phyloP scores from a whole-genome alignment of 2,888 invertebrate species.

The Phyllotreta cruciferae region DNA sequence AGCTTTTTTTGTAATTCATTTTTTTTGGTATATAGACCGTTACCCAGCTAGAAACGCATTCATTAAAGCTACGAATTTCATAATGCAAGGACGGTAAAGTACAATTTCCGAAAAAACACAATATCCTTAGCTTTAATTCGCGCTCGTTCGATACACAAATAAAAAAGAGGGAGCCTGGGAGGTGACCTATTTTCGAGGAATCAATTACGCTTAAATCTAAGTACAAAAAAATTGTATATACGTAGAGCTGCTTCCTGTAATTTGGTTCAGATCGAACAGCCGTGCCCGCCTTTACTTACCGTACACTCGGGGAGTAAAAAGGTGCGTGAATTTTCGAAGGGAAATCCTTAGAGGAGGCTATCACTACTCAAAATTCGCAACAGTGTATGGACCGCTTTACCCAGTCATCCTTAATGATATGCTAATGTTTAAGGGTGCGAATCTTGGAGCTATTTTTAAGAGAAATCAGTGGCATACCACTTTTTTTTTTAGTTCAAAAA shows the following conservation, averaged over 20 bases:
- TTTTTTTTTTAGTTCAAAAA: too few species aligned
- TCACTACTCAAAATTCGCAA: constrained; percentile 38
- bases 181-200: constrained; percentile 44
- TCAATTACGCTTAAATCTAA: constrained; percentile 55
- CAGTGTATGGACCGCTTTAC: too few species aligned
- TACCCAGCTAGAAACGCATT: background rate
- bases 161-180: background rate
- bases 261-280: constrained; percentile 48
- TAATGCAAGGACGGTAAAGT: too few species aligned
- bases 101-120: too few species aligned
- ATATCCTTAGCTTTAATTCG: too few species aligned
- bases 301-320: constrained; percentile 37
- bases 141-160: too few species aligned
- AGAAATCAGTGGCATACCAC: too few species aligned
- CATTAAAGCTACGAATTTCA: too few species aligned
- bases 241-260: too few species aligned
- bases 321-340: background rate
- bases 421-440: too few species aligned
- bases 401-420: too few species aligned
- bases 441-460: too few species aligned
- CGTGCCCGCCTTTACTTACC: constrained; percentile 51
- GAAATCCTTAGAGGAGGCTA: constrained; percentile 38
- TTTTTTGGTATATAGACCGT: background rate
- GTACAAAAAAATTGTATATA: constrained; percentile 47
- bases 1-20: constrained; percentile 44